phyloP scores from a whole-genome alignment of 2,113 vertebrate species.

The Brachionichthys hirsutus region DNA sequence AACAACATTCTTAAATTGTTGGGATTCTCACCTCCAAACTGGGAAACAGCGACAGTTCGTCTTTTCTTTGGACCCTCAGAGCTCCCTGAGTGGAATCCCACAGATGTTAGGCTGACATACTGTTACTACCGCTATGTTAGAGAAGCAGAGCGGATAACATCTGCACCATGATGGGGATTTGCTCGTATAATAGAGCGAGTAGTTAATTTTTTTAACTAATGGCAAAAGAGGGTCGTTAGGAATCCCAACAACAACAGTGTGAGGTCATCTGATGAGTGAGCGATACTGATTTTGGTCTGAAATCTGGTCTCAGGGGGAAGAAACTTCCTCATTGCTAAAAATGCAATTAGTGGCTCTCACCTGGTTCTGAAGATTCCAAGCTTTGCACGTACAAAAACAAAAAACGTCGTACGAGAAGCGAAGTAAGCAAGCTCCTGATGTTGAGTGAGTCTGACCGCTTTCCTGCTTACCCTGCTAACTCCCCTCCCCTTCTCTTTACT shows the following conservation, averaged over 20 bases:
- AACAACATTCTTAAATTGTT: background rate
- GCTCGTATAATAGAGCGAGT: no score
- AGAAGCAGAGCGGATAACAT: background rate
- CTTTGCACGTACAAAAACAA: conserved; percentile 21
- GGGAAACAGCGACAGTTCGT: background rate
- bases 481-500: conserved; percentile 69
- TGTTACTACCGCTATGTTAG: background rate
- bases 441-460: conserved; percentile 70
- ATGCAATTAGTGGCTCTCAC: conserved; percentile 37
- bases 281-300: no score
- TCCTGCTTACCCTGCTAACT: conserved; percentile 73
- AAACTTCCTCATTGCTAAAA: background rate
- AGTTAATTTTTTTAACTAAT: no score
- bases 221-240: no score
- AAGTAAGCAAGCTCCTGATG: conserved; percentile 46
- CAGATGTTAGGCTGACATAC: background rate
- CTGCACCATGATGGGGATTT: background rate
- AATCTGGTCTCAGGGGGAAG: background rate
- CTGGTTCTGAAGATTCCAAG: conserved; percentile 60
- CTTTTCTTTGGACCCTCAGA: background rate
- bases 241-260: no score
- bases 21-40: background rate
- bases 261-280: no score
- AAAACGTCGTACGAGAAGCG: conserved; percentile 22
- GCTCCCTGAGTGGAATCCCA: background rate